Conservation (phyloP, 2,113 vertebrate genomes). For the Pelecanus crispus region DNA sequence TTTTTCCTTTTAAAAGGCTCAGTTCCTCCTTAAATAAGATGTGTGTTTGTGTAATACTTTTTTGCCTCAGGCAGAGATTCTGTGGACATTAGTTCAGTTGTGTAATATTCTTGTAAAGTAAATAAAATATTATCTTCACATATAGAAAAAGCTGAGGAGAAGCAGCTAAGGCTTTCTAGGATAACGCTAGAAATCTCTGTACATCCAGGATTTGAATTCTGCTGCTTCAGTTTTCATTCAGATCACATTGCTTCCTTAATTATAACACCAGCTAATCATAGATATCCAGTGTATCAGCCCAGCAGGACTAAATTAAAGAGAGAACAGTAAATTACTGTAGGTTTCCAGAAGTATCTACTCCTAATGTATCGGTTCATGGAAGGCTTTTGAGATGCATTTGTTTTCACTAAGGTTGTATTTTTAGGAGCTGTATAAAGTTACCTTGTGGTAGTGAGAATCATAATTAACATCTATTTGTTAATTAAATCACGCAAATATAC, state of each 20-base stretch:
- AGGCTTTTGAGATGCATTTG: background rate
- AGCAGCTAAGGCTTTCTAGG: background rate
- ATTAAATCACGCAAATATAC: background rate
- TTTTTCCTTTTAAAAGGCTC: background rate
- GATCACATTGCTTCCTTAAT: background rate
- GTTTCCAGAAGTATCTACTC: background rate
- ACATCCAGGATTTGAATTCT: background rate
- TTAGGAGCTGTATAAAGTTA: background rate
- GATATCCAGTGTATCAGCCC: background rate
- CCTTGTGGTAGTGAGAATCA: background rate
- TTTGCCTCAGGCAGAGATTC: background rate
- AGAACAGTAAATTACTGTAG: background rate
- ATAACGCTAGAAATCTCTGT: background rate
- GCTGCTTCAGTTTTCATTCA: background rate
- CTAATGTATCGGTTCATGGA: background rate
- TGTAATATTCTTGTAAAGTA: background rate
- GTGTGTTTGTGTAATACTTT: background rate
- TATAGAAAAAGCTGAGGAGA: background rate
- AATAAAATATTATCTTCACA: background rate
- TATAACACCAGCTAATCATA: background rate
- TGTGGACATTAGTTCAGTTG: background rate
- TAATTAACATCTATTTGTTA: background rate
- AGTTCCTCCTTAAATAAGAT: background rate
- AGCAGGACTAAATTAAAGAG: background rate
- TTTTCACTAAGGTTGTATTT: background rate